Base-by-base conservation (phyloP, 2,797 vertebrate species). In the Uromys caudimaculatus region DNA sequence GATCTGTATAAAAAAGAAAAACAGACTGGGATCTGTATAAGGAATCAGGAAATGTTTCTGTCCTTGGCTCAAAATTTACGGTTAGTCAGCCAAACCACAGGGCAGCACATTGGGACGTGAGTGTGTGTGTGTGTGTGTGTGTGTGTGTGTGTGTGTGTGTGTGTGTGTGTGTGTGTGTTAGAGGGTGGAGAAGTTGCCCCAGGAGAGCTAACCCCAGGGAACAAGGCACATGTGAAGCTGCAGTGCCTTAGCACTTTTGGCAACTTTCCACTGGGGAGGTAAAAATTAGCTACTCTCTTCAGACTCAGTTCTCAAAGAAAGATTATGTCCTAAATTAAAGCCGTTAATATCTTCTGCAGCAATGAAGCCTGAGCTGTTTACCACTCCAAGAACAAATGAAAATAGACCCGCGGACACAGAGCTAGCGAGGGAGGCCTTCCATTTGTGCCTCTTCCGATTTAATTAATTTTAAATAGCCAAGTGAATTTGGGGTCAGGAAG, bases 381-480 rank as follows among this genome's bases (percentile, higher is more conserved):
- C 8, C 69, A 24, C 29, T 88, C 67, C 16, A 82, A 81, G 79
- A 93, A 91, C 52, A 71, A 27, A 23, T 41, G 90, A 60, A 23
- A 94, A 64, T 56, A 56, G 77, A 85, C 32, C 60, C 6, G 3
- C 95, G 11, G 47, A 91, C 14, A 1, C 12, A 73, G 27, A 38
- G 24, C 9, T 1, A 11, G 21, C 6, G 2, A 24, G 62, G 35
- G 38, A 75, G 87, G 32, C 4, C 91, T 97, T 88, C 44, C 44
- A 91, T 64, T 90, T 88, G 76, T 91, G 10, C 29, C 9, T 91
- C 8, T 87, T 86, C 76, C 11, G 44, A 87, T 91, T 96, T 95
- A 93, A 96, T 88, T 92, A 90, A 94, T 27, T 56, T 32, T 54
- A 93, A 94, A 90, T 52, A 95, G 58, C 60, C 60, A 96, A 92